Percentiles rank a stretch among this genome's conserved stretches.
phyloP scores from a whole-genome alignment of 2,113 vertebrate species.

The Craseonycteris thonglongyai region DNA sequence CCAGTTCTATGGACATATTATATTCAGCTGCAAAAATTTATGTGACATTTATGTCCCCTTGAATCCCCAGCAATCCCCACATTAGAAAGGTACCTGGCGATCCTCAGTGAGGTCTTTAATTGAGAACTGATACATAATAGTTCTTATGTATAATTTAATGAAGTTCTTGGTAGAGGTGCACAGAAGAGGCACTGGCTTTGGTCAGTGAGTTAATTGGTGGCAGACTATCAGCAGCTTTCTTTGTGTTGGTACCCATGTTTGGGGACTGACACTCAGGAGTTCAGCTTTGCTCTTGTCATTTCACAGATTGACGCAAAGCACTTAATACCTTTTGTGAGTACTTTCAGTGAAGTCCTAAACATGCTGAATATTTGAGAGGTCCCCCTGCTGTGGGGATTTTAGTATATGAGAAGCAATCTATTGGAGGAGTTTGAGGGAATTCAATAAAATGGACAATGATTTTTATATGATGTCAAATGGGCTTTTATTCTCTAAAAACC shows the following conservation, averaged over 20 bases:
- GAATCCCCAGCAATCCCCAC: neutral
- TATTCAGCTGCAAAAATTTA: neutral
- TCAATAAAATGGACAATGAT: neutral
- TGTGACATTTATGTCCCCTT: neutral
- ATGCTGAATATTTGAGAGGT: neutral
- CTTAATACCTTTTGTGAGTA: neutral
- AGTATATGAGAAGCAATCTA: neutral
- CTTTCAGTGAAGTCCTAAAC: neutral
- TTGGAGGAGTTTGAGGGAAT: neutral
- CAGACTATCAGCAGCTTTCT: neutral
- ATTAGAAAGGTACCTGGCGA: neutral
- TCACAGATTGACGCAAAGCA: neutral
- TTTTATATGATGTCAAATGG: neutral
- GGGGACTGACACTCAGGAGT: neutral
- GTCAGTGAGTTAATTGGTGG: neutral
- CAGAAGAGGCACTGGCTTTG: neutral
- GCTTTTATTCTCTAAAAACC: neutral
- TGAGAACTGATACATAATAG: no score
- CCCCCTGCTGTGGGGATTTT: neutral
- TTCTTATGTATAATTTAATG: no score
- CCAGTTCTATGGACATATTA: neutral
- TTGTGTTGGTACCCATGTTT: neutral
- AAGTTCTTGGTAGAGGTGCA: neutral
- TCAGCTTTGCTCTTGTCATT: neutral
- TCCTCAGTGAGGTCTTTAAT: neutral